These are phyloP conservation scores for Catamblyrhynchus diadema DNA, from an alignment of 2,797 vertebrate genomes.

Conservation along the genomic window DNA sequence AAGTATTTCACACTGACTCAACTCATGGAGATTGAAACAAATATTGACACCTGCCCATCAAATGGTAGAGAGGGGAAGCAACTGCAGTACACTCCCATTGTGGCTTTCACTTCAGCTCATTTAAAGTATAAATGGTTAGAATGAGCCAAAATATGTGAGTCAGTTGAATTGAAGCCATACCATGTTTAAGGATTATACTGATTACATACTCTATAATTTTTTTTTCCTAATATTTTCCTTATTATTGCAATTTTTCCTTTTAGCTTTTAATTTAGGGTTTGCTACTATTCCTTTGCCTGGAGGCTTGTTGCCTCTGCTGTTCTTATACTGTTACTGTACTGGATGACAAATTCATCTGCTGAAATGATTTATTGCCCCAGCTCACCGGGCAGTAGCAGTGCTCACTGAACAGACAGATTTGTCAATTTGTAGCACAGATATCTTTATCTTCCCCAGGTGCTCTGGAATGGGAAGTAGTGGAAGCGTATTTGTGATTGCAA, in stretches of 20 bases:
- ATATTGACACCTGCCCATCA: slow-evolving; percentile 31
- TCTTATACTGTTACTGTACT: slow-evolving; percentile 16
- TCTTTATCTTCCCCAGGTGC: slow-evolving; percentile 34
- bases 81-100: background rate
- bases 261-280: slow-evolving; percentile 37
- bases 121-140: slow-evolving; percentile 3
- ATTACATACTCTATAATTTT: background rate
- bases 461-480: background rate
- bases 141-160: slow-evolving; percentile 40
- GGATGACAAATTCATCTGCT: slow-evolving; percentile 65
- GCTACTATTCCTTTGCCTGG: background rate
- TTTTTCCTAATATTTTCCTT: slow-evolving; percentile 21
- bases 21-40: slow-evolving; percentile 7
- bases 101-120: slow-evolving; percentile 23
- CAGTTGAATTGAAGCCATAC: slow-evolving; percentile 35
- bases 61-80: slow-evolving; percentile 6
- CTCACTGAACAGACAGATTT: slow-evolving; percentile 47
- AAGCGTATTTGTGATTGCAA: background rate
- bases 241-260: slow-evolving; percentile 28
- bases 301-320: slow-evolving; percentile 29
- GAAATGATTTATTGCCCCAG: slow-evolving; percentile 67
- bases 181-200: slow-evolving; percentile 47
- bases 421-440: slow-evolving; percentile 40
- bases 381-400: slow-evolving; percentile 20
- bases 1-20: slow-evolving; percentile 18